Evolutionary conservation across 2,888 invertebrate species (phyloP), one percentile per base, ranked within the genome.

Genomic region (Leptinotarsa peninsularis): DNA sequence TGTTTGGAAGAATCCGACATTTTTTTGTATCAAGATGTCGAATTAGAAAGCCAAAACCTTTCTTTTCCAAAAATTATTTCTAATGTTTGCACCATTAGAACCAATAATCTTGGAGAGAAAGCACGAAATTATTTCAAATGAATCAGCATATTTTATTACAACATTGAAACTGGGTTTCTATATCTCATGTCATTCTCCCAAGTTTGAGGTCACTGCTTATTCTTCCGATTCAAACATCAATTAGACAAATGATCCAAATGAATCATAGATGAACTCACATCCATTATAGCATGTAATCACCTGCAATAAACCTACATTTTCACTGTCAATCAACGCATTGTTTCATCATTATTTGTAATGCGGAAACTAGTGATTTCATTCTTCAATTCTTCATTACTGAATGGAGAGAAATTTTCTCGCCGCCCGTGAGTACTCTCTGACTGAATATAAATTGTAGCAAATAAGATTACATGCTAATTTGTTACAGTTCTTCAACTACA

Each of bases 401-500:
- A 58, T 63, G 33, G 33, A 63, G 63, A 63, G 63, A 63, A 63
- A 63, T 63, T 27, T 63, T 43, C 63, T 27, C 63, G 43, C 3
- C 15, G 17, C n/a, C n/a, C 23, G 52, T 52, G 15, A 15, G 52
- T 52, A n/a, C n/a, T 17, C 23, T 58, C 21, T 58, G 58, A 23
- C 17, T 43, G 63, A 63, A 33, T 63, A 43, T 63, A 43, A 63
- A 63, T 43, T 63, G n/a, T 63, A 27, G 27, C 17, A 33, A 43
- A 63, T 63, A 14, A 3, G 21, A 21, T 43, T 43, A n/a, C 63
- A 63, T 43, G 63, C 43, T 7, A 63, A 56, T 54, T 69, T 56
- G n/a, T 56, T 69, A 56, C 56, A 27, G 17, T 69, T 69, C 69
- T 56, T 4, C 56, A 69, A 27, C 50, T 54, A 69, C 56, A 69